A percentile compares a stretch with the other conserved stretches of the same genome.
Conservation (phyloP, 2,113 vertebrate species). For the Cyanocitta stelleri region DNA sequence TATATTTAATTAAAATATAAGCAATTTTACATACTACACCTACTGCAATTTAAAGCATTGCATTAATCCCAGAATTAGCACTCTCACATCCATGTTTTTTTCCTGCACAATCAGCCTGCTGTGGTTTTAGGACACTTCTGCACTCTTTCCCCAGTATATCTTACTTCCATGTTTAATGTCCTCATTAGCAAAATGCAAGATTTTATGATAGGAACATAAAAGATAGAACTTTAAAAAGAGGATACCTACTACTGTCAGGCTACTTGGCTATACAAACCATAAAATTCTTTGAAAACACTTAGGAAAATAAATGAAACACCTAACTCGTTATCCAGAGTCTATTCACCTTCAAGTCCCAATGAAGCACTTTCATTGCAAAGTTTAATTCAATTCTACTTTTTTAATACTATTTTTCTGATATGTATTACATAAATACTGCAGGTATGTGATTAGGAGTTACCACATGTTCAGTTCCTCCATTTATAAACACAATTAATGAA, state of each 20-base stretch:
- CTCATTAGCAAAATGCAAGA: neutral
- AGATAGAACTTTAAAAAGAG: neutral
- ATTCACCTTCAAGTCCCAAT: neutral
- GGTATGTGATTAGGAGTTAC: neutral
- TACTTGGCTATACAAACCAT: neutral
- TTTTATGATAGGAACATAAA: neutral
- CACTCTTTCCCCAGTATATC: neutral
- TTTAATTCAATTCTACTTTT: neutral
- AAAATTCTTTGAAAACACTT: neutral
- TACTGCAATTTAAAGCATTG: neutral
- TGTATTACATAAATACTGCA: neutral
- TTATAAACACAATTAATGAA: neutral
- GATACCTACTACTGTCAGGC: neutral
- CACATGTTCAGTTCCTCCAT: neutral
- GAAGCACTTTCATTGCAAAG: neutral
- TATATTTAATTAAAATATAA: neutral
- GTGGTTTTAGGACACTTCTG: neutral
- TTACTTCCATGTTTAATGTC: neutral
- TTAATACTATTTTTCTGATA: neutral
- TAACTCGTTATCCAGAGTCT: neutral
- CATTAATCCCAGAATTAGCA: neutral
- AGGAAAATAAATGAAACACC: neutral
- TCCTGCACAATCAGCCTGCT: neutral
- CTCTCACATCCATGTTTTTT: neutral
- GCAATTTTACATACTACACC: neutral